These are phyloP conservation scores for Drosophila pseudotakahashii DNA, from an alignment of 2,888 invertebrate species.

Conservation along the genomic window DNA sequence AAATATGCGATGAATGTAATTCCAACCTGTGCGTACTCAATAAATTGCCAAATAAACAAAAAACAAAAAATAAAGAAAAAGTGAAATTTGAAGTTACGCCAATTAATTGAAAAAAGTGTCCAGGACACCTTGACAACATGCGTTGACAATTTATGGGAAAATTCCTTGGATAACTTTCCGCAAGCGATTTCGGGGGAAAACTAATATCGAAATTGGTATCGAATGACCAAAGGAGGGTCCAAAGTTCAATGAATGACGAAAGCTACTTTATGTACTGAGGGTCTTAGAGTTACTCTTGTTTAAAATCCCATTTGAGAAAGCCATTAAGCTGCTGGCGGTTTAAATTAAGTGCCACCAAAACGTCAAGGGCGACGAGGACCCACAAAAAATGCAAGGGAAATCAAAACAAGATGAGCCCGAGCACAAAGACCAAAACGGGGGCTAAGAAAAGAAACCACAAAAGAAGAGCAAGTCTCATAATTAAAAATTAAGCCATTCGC, in stretches of 20 bases:
- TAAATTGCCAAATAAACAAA: slow-evolving; percentile 26
- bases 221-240: slow-evolving; percentile 11
- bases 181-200: slow-evolving; percentile 18
- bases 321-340: slow-evolving; percentile 60
- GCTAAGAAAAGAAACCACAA: slow-evolving; percentile 39
- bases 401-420: slow-evolving; percentile 39
- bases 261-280: neutral
- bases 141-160: slow-evolving; percentile 53
- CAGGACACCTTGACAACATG: slow-evolving; percentile 51
- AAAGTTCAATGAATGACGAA: slow-evolving; percentile 7
- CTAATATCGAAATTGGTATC: slow-evolving; percentile 37
- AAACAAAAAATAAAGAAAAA: slow-evolving; percentile 11
- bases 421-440: slow-evolving; percentile 31
- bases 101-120: slow-evolving; percentile 72
- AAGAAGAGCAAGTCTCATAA: slow-evolving; percentile 74
- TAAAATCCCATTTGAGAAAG: slow-evolving; percentile 56
- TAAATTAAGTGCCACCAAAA: slow-evolving; percentile 67
- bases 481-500: slow-evolving; percentile 80
- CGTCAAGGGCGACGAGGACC: slow-evolving; percentile 46
- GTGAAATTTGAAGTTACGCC: slow-evolving; percentile 36
- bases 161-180: slow-evolving; percentile 30
- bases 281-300: slow-evolving; percentile 30
- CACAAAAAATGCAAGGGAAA: slow-evolving; percentile 54
- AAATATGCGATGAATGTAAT: slow-evolving; percentile 19
- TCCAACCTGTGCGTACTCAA: slow-evolving; percentile 22